phyloP scores from a whole-genome alignment of 2,113 vertebrate species.

The Gambusia affinis region DNA sequence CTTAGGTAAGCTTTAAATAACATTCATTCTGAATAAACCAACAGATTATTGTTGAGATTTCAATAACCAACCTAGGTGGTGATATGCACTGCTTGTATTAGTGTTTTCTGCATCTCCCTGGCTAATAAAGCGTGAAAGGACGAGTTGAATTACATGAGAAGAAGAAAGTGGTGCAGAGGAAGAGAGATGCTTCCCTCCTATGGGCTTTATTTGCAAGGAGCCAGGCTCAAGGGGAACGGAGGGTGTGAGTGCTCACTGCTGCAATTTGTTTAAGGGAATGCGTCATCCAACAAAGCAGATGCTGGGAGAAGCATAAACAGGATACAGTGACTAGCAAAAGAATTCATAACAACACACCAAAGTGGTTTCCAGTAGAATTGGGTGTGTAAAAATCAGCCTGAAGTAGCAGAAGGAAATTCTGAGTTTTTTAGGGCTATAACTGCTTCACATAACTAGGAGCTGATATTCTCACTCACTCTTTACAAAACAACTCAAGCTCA shows the following conservation, averaged over 20 bases:
- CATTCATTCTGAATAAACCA: too few relatives aligned
- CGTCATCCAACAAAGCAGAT: conserved; percentile 62
- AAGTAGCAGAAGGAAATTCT: too few relatives aligned
- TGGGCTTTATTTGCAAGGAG: conserved; percentile 14
- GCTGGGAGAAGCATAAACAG: conserved; percentile 26
- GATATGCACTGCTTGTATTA: neutral
- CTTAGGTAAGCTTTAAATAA: too few relatives aligned
- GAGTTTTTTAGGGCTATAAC: too few relatives aligned
- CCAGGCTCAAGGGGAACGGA: conserved; percentile 18
- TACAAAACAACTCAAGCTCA: too few relatives aligned
- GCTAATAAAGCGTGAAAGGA: conserved; percentile 8
- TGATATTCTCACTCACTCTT: too few relatives aligned
- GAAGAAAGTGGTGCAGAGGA: neutral
- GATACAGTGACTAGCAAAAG: neutral
- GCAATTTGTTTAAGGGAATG: conserved; percentile 51
- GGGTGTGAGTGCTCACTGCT: conserved; percentile 30
- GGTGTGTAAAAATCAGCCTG: too few relatives aligned
- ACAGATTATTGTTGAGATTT: too few relatives aligned
- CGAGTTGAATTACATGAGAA: conserved; percentile 1
- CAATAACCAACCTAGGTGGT: neutral
- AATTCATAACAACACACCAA: too few relatives aligned
- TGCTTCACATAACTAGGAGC: too few relatives aligned
- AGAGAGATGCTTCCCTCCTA: conserved; percentile 9
- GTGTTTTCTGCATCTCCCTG: neutral
- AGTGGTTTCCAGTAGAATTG: too few relatives aligned